phyloP scores from a whole-genome alignment of 2,797 vertebrate species.

The Typhlichthys subterraneus region DNA sequence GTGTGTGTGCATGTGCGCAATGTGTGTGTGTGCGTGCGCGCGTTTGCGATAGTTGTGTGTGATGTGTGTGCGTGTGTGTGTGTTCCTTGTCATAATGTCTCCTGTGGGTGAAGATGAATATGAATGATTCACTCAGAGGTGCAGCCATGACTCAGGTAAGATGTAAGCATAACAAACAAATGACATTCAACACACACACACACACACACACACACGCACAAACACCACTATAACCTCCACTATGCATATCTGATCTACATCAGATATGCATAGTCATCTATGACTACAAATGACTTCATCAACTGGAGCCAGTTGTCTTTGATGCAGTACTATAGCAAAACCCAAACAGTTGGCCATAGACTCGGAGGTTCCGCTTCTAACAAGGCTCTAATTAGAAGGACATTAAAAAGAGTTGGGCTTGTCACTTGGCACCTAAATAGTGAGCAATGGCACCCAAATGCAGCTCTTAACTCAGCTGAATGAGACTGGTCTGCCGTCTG shows the following conservation, averaged over 20 bases:
- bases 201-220: background rate
- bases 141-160: constrained; percentile 10
- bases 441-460: constrained; percentile 3
- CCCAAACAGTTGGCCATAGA: constrained; percentile 5
- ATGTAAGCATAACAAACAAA: background rate
- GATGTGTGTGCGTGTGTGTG: constrained; percentile 7
- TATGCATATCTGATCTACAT: background rate
- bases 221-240: background rate
- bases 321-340: background rate
- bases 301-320: background rate
- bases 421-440: constrained; percentile 4
- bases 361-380: constrained; percentile 3
- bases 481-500: constrained; percentile 44
- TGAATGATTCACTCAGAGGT: background rate
- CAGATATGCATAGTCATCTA: too few species aligned
- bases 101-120: constrained; percentile 9
- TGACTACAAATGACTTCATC: background rate
- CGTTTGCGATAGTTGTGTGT: constrained; percentile 11
- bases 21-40: background rate
- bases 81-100: constrained; percentile 8
- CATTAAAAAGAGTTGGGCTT: constrained; percentile 33
- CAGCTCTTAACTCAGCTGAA: constrained; percentile 36
- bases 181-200: background rate
- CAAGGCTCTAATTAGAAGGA: constrained; percentile 15
- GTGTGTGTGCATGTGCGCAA: constrained; percentile 15